Base-by-base conservation (phyloP, 2,888 invertebrate genomes). In the Linnaemya tessellans region DNA sequence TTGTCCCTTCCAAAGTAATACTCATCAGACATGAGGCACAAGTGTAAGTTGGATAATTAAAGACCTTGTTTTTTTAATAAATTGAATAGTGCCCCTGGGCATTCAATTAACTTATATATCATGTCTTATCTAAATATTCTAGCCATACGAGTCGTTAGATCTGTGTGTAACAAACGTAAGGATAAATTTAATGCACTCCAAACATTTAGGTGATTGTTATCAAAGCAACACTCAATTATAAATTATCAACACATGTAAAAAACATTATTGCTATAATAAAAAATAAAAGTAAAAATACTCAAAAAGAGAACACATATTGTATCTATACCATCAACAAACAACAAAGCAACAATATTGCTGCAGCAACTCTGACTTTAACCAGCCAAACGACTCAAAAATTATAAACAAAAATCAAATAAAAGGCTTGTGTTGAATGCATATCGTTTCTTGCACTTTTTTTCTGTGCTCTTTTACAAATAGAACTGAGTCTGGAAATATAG, bases 191-290 rank as follows among this genome's bases (percentile, higher is more conserved):
- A 54, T 10, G 43, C 11, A 43, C 70, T 43, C 0, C 3, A 20
- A n/a, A 3, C 0, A 43, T 71, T 13, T 7, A 15, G 4, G 3
- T 58, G 13, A 11, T 58, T n/a, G 25, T 11, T 43, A 70, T 54
- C 3, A 51, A 68, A 80, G 68, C 67, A 80, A 84, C 35, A 81
- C 68, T 79, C 74, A 84, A 81, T 70, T 84, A 74, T 73, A 78
- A 73, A 62, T 67, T 60, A 71, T 71, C 65, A 84, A 68, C 75
- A 80, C 80, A 62, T 84, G 65, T 75, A 80, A 84, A 80, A 58
- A 20, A 35, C 1, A 43, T n/a, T 35, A 71, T 46, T 30, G 25
- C 13, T 73, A 22, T 38, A 49, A 64, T 30, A 43, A 51, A 41
- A 62, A 46, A 68, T 1, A 67, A 18, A 62, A 1, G 0, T 9